Base-by-base conservation (phyloP, 2,797 vertebrate genomes). In the Champsocephalus gunnari region DNA sequence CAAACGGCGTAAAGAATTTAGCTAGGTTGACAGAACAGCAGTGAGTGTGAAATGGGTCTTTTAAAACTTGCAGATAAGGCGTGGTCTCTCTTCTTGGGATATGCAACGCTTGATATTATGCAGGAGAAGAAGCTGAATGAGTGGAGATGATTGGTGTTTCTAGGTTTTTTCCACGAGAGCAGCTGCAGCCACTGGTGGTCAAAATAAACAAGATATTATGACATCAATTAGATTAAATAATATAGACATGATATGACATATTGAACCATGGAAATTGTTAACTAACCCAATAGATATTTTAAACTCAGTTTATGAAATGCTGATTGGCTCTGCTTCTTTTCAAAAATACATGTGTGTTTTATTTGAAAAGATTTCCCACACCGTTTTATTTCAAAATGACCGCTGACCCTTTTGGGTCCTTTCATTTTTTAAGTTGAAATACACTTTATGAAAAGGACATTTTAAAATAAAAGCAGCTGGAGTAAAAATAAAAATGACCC, bases 11-110 rank as follows among this genome's bases (percentile, higher is more conserved):
- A 21, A 64, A 64, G 21, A 9, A 62, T 32, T 14, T 4, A 58
- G 55, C 49, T 6, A 38, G 43, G 70, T 61, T 61, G 59, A 80
- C 5, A 45, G 9, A 64, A 86, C 84, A 88, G 80, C 80, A 85
- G 78, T 75, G 60, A 57, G 32, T 17, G 19, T 63, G 48, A 63
- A 59, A 58, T 12, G 12, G 34, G 43, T 68, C 69, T 5, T 4
- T 47, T 13, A 59, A 82, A 61, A 77, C 71, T 67, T 67, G 71
- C 73, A 82, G 69, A 66, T n/a, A 54, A 85, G 67, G 60, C 3
- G 13, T 19, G 12, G 16, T 43, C 43, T 58, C 41, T 14, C 45
- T 6, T 2, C 5, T 9, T 67, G 14, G 14, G 17, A 48, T 44
- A 21, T 38, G 7, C 21, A 32, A 47, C 48, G 5, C 10, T 14